Conservation (phyloP, 2,113 vertebrate species). For the Hystrix cristata region DNA sequence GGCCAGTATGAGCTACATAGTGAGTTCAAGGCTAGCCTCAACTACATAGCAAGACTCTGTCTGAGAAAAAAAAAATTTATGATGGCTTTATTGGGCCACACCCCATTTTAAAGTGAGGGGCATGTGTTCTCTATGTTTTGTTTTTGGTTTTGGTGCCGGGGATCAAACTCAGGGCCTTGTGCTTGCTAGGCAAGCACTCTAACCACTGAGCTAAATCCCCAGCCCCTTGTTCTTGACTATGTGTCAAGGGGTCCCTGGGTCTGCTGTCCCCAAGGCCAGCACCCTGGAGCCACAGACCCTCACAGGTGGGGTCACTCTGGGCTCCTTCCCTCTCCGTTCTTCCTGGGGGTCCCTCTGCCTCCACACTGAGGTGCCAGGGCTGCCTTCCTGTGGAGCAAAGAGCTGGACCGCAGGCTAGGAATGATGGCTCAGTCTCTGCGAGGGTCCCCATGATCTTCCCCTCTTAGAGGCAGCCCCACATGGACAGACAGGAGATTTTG, state of each 20-base stretch:
- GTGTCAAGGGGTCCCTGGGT: neutral
- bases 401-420: neutral
- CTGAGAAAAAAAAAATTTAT: no score
- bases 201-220: no score
- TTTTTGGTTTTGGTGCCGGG: no score
- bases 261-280: neutral
- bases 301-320: neutral
- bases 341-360: neutral
- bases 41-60: no score
- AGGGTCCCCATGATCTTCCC: fast-evolving
- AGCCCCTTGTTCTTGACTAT: neutral
- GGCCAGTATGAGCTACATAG: no score
- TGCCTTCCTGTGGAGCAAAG: neutral
- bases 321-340: neutral
- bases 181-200: no score
- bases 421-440: fast-evolving
- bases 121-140: neutral
- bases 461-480: fast-evolving
- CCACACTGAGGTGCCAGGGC: no score
- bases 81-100: neutral
- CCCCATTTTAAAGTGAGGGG: neutral
- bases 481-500: neutral
- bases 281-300: neutral
- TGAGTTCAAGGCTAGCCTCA: no score
- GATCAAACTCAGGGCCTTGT: no score